phyloP scores from a whole-genome alignment of 1,140 invertebrate species.

The Doryteuthis pealeii region DNA sequence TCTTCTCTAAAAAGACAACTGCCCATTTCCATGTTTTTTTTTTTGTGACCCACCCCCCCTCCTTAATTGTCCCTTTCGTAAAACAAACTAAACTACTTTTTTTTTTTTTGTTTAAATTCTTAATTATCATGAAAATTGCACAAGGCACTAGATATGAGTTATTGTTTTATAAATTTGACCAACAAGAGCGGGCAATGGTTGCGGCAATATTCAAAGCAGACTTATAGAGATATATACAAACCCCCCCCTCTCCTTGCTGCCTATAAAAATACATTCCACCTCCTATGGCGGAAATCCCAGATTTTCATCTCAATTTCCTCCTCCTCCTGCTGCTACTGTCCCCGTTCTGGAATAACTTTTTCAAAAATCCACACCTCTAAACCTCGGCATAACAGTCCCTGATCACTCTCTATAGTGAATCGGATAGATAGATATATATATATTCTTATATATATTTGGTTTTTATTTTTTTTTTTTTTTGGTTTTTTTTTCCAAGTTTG shows the following conservation, averaged over 20 bases:
- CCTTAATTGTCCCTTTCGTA: neutral
- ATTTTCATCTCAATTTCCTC: too few species aligned
- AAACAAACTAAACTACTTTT: neutral
- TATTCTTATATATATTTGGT: too few species aligned
- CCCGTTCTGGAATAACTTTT: too few species aligned
- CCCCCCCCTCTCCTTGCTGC: neutral
- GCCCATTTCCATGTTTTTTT: neutral
- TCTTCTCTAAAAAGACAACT: neutral
- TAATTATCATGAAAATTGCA: neutral
- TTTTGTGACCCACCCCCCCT: neutral
- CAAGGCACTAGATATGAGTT: neutral
- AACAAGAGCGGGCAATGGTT: neutral
- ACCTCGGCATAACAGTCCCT: too few species aligned
- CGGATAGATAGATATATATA: too few species aligned
- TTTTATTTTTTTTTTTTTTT: too few species aligned
- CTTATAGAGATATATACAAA: neutral
- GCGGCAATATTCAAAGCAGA: neutral
- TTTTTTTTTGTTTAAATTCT: neutral
- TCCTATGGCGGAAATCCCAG: neutral
- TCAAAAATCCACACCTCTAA: too few species aligned
- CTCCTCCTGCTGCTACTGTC: too few species aligned
- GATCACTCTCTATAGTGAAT: too few species aligned
- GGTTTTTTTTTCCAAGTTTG: too few species aligned
- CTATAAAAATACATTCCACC: slow-evolving; percentile 8
- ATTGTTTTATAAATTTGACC: slow-evolving; percentile 4